These are phyloP conservation scores for Intellagama lesueurii DNA, from an alignment of 2,797 vertebrate genomes.

Conservation along the genomic window DNA sequence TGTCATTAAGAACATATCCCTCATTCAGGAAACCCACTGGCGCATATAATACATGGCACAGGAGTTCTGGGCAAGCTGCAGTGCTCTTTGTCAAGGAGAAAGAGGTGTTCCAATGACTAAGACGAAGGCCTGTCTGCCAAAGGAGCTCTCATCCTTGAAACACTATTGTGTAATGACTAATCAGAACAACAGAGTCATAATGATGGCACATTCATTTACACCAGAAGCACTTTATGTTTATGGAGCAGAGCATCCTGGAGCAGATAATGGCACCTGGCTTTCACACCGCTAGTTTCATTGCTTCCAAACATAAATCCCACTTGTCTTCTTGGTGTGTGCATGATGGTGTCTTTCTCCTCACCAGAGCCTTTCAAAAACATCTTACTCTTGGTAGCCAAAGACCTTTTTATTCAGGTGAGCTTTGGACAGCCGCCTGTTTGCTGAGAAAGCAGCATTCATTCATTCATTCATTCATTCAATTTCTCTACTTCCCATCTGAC, in stretches of 20 bases:
- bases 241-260: slow-evolving; percentile 19
- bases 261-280: neutral
- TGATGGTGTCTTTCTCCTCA: no score
- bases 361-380: neutral
- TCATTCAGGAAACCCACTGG: slow-evolving; percentile 31
- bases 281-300: neutral
- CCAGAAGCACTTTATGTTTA: slow-evolving; percentile 42
- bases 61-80: slow-evolving; percentile 13
- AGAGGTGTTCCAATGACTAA: slow-evolving; percentile 36
- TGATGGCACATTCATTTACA: slow-evolving; percentile 43
- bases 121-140: slow-evolving; percentile 55
- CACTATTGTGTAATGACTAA: slow-evolving; percentile 46
- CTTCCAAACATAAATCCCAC: neutral
- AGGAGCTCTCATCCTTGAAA: slow-evolving; percentile 52
- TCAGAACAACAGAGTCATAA: slow-evolving; percentile 55
- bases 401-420: no score
- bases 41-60: slow-evolving; percentile 7
- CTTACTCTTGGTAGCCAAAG: neutral
- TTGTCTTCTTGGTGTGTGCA: neutral
- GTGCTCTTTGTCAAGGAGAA: slow-evolving; percentile 49
- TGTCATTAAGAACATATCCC: neutral
- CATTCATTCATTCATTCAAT: no score
- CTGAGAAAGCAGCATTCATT: no score
- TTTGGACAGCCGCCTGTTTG: no score
- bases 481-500: no score